These are phyloP conservation scores for Chalcosyrphus nemorum DNA, from an alignment of 2,888 invertebrate genomes.

Conservation along the genomic window DNA sequence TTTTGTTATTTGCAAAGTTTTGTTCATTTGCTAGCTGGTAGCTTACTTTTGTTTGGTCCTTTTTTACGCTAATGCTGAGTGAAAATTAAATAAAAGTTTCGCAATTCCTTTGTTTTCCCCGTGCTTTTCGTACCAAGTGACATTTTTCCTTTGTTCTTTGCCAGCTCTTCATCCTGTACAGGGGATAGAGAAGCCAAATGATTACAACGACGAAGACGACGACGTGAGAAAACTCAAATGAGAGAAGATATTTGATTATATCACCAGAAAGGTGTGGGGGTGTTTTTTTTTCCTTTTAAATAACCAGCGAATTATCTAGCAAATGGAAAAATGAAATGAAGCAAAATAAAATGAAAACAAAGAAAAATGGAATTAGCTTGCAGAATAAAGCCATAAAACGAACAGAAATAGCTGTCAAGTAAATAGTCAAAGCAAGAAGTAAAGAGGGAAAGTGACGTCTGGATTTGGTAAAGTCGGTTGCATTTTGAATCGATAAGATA, in stretches of 20 bases:
- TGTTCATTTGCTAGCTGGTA: slow-evolving; percentile 66
- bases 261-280: slow-evolving; percentile 23
- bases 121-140: slow-evolving; percentile 41
- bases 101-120: slow-evolving; percentile 62
- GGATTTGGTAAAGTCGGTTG: not conserved
- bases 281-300: slow-evolving; percentile 16
- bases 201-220: slow-evolving; percentile 39
- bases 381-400: slow-evolving; percentile 54
- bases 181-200: slow-evolving; percentile 44
- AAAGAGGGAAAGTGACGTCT: not conserved
- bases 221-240: slow-evolving; percentile 68
- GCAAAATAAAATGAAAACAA: slow-evolving; percentile 29
- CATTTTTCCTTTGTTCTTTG: slow-evolving; percentile 60
- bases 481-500: not conserved
- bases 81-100: slow-evolving; percentile 72
- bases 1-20: slow-evolving; percentile 69
- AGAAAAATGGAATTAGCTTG: slow-evolving; percentile 49
- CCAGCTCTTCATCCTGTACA: not conserved
- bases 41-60: slow-evolving; percentile 48
- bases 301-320: slow-evolving; percentile 46
- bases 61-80: slow-evolving; percentile 71
- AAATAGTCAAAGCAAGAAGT: slow-evolving; percentile 7
- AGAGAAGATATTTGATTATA: slow-evolving; percentile 66
- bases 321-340: slow-evolving; percentile 69
- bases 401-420: slow-evolving; percentile 29